Conservation (phyloP, 2,888 invertebrate genomes). For the Noctua pronuba region DNA sequence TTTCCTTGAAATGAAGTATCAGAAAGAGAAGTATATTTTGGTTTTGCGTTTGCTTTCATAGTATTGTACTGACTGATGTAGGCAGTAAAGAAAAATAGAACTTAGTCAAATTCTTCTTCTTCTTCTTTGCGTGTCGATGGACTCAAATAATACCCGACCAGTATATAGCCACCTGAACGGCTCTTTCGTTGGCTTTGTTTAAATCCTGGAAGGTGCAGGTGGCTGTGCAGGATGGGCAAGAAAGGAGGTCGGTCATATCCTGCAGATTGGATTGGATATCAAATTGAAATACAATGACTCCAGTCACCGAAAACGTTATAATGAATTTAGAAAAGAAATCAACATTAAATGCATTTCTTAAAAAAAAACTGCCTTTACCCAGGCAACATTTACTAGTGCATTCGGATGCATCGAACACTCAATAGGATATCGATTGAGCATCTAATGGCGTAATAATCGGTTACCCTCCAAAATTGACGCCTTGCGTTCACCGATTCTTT, state of each 20-base stretch:
- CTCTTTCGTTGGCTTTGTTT: background rate
- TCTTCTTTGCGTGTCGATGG: background rate
- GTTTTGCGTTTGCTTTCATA: background rate
- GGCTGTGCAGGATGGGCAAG: too few species aligned
- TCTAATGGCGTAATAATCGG: slow-evolving; percentile 89
- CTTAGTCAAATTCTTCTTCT: background rate
- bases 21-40: background rate
- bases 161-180: background rate
- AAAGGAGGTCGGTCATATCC: background rate
- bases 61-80: background rate
- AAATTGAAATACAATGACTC: background rate
- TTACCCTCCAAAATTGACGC: slow-evolving; percentile 87
- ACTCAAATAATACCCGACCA: background rate
- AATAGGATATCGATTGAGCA: slow-evolving; percentile 86
- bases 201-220: too few species aligned
- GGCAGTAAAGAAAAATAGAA: background rate
- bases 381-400: slow-evolving; percentile 32
- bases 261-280: background rate
- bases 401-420: slow-evolving; percentile 71
- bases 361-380: slow-evolving; percentile 7
- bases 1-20: too few species aligned
- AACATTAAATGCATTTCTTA: slow-evolving; percentile 7
- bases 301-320: background rate
- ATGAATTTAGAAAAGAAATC: background rate
- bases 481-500: slow-evolving; percentile 79